phyloP scores from a whole-genome alignment of 2,888 invertebrate genomes.

The Bursaphelenchus okinawaensis region DNA sequence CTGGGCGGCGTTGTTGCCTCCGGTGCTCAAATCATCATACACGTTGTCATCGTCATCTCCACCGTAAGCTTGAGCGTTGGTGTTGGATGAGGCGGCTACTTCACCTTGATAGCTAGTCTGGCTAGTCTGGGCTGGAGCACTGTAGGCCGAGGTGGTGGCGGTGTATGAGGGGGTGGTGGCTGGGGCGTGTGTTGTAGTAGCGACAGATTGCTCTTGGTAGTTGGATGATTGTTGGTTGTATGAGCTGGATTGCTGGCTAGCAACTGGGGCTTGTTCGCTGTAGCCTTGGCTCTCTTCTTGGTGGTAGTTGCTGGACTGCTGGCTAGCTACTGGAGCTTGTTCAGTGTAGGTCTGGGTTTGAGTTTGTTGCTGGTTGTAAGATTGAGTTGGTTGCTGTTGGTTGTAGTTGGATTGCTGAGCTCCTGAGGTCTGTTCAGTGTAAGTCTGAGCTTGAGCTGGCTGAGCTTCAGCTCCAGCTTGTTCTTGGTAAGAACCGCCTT shows the following conservation, averaged over 20 bases:
- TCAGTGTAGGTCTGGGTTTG: neutral
- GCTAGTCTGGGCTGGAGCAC: neutral
- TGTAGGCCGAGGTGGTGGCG: neutral
- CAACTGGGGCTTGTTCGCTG: neutral
- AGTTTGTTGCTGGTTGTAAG: neutral
- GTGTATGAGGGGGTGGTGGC: neutral
- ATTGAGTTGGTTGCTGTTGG: neutral
- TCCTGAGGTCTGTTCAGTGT: neutral
- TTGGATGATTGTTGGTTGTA: conserved; percentile 1
- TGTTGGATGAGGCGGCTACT: neutral
- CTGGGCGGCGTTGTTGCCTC: neutral
- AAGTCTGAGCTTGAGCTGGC: neutral
- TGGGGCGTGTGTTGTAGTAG: neutral
- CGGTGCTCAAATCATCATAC: neutral
- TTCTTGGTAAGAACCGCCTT: neutral
- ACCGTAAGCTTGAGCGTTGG: neutral
- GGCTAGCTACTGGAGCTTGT: neutral
- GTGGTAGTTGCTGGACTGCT: neutral
- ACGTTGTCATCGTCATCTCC: conserved; percentile 1
- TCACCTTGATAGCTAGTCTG: conserved; percentile 1
- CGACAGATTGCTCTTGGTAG: neutral
- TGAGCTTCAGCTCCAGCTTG: conserved; percentile 2
- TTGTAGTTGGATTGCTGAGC: neutral
- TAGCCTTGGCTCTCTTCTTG: conserved; percentile 1
- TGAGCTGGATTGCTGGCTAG: neutral